Evolutionary conservation across 1,140 invertebrate species (phyloP), one percentile per base, ranked within the genome.

Genomic region (Macrostomum lignano): DNA sequence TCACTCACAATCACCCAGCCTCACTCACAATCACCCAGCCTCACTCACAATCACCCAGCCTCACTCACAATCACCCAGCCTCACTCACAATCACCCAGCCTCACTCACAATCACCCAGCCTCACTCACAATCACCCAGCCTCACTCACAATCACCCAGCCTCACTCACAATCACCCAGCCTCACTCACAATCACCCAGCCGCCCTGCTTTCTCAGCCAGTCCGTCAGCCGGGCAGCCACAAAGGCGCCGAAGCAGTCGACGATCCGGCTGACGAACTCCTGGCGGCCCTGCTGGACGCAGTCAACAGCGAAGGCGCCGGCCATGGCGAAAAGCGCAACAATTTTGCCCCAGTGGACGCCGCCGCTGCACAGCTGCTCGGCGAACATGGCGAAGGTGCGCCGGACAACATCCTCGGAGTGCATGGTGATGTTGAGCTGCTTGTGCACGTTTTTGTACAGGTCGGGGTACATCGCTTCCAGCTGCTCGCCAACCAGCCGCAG

Each of bases 271-370:
- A 42, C 37, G 29, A 38, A 42, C 7, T 41, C 36, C 1, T 37
- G 21, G 19, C 42, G 40, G 17, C 40, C 40, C 35, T 42, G 42
- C 28, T 36, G 32, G 10, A 44, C 38, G 23, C 42, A 44, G 21
- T 44, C 42, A 20, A 36, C 36, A 10, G 40, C 40, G 17, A 44
- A 42, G 7, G 26, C 35, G 25, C 35, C 28, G 7, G 36, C 31
- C 3, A 44, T 34, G 7, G 38, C 42, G 14, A 42, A 35, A 36
- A 44, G 31, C 15, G 38, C 36, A 5, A 41, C 36, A n/a, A 44
- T 21, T 31, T 40, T 44, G 15, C 35, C 42, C 42, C 42, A 44
- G 15, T 24, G 39, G 7, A 40, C 7, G 3, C 17, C 32, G 3
- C n/a, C 11, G 33, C 25, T 36, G 10, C 25, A 15, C 7, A 36